These are phyloP conservation scores for Dicerorhinus sumatrensis DNA, from an alignment of 2,113 vertebrate genomes.

Conservation along the genomic window DNA sequence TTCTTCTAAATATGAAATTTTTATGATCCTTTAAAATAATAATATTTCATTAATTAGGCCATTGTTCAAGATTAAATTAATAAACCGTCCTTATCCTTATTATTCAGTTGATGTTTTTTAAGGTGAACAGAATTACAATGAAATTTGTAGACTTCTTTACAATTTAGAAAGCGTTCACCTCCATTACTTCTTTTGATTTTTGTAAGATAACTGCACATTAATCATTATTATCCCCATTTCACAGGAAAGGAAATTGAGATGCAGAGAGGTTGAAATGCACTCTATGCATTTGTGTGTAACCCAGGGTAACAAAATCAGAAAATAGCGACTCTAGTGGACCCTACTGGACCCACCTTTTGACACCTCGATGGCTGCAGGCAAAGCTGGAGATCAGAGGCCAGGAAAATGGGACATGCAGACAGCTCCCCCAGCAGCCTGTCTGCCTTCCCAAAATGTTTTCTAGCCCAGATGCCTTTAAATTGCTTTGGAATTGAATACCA, in stretches of 20 bases:
- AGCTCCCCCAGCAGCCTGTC: background rate
- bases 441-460: conserved; percentile 28
- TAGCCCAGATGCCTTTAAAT: conserved; percentile 41
- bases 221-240: conserved; percentile 16
- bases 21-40: background rate
- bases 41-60: background rate
- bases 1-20: conserved; percentile 25
- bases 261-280: background rate
- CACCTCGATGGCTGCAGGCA: background rate
- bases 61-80: conserved; percentile 1
- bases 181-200: background rate
- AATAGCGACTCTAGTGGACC: background rate
- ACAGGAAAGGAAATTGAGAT: conserved; percentile 1
- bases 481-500: conserved; percentile 75
- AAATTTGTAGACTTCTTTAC: background rate
- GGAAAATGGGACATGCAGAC: background rate
- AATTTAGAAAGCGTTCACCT: background rate
- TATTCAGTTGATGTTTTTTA: background rate
- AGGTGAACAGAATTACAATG: background rate
- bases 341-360: fast-evolving
- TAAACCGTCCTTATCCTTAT: background rate
- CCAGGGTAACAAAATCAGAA: background rate
- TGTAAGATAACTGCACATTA: background rate
- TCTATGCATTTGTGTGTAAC: too few species aligned
- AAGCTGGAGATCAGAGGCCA: background rate